A percentile compares a stretch with the other conserved stretches of the same genome.
These are phyloP conservation scores for Oreochromis niloticus DNA, from an alignment of 2,113 vertebrate genomes.

Conservation along the genomic window DNA sequence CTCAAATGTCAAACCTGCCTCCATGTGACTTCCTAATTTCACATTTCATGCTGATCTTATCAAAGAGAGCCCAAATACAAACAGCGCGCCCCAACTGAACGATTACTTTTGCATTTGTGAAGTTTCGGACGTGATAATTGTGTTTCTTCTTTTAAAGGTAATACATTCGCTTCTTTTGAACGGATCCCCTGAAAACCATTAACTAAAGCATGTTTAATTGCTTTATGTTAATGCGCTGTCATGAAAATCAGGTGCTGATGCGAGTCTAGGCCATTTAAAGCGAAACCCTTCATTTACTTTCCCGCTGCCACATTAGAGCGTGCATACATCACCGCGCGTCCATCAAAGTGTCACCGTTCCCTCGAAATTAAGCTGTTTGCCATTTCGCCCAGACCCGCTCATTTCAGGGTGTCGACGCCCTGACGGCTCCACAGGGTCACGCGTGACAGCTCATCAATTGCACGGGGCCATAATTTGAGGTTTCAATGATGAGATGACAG, in stretches of 20 bases:
- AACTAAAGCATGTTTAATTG: neutral
- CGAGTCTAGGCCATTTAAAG: neutral
- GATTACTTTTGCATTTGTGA: neutral
- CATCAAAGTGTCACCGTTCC: neutral
- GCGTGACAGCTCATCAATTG: constrained; percentile 34
- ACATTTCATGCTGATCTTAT: neutral
- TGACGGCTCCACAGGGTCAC: neutral
- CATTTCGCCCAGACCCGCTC: neutral
- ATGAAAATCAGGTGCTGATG: neutral
- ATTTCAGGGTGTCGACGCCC: neutral
- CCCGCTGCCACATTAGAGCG: neutral
- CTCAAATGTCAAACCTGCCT: neutral
- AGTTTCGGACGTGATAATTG: neutral
- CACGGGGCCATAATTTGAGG: neutral
- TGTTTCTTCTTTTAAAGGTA: neutral
- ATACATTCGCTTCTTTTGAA: neutral
- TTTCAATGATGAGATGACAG: constrained; percentile 33
- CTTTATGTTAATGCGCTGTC: neutral
- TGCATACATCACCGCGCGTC: neutral
- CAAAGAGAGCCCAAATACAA: neutral
- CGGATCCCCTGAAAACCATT: neutral
- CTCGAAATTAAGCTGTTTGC: constrained; percentile 12
- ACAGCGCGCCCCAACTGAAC: neutral
- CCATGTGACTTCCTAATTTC: neutral
- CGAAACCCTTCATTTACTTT: neutral